Conservation (phyloP, 2,113 vertebrate species). For the Ictalurus furcatus region DNA sequence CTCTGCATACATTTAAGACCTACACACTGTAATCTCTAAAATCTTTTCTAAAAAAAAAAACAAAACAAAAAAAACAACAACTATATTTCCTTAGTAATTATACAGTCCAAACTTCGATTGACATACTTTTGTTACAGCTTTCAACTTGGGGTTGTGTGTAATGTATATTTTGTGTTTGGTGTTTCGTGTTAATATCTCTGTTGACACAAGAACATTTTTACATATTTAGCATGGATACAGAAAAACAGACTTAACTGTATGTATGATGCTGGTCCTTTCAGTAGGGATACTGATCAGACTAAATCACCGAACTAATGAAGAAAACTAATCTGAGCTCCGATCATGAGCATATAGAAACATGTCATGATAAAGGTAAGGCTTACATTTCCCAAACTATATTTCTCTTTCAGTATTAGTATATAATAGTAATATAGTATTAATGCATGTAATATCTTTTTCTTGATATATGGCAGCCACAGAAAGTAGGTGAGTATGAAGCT, state of each 20-base stretch:
- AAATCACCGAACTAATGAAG: conserved; percentile 21
- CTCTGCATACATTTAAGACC: neutral
- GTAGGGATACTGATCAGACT: neutral
- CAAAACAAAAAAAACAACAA: too few species aligned
- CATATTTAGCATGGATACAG: neutral
- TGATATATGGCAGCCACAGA: conserved; percentile 13
- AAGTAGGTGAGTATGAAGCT: conserved; percentile 15
- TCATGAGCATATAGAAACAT: neutral
- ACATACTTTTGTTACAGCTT: neutral
- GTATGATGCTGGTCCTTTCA: neutral
- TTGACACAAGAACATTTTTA: neutral
- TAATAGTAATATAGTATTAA: neutral
- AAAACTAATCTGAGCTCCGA: neutral
- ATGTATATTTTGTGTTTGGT: neutral
- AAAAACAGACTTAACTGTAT: neutral
- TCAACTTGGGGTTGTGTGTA: neutral
- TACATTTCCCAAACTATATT: neutral
- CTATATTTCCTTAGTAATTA: too few species aligned
- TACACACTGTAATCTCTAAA: neutral
- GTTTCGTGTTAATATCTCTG: neutral
- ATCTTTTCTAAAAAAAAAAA: neutral
- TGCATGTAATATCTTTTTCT: neutral
- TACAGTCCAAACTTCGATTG: neutral
- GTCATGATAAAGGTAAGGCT: conserved; percentile 40
- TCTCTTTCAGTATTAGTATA: neutral